Base-by-base conservation (phyloP, 2,797 vertebrate genomes). In the Enteromius trimaculatus region DNA sequence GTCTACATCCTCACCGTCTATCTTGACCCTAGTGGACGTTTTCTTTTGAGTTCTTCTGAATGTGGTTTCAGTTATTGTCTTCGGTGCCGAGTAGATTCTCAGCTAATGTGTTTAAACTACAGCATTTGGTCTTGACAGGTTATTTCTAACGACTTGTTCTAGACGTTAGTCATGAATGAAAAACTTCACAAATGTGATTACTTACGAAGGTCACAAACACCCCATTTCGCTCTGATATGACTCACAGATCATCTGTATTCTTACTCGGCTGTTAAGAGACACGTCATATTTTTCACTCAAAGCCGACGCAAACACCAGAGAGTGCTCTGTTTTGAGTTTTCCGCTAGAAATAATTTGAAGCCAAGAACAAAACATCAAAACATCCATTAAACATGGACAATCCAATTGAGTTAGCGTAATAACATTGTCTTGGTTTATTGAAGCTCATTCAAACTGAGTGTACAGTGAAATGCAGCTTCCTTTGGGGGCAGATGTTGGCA, bases 371-470 rank as follows among this genome's bases (percentile, higher is more conserved):
- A 88, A 83, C 77, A 60, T 83, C 68, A 77, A 77, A 83, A 83
- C 51, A 19, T 77, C 49, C 49, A 84, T 87, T 86, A 81, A 85
- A 85, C 44, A 85, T 64, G 76, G 80, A 69, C 79, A 66, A 87
- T 86, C 78, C 86, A 87, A 82, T 88, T 84, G 47, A 77, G 83
- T 87, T 87, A 86, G 71, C 26, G 51, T 87, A 90, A 87, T 88
- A 85, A 81, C 65, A 82, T 84, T 84, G 71, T 75, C 68, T 70
- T 62, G 71, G 68, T 85, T 86, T 80, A 88, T 76, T 90, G 65
- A 81, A 87, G 82, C 53, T 84, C 68, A 90, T 87, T 86, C 75
- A 71, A 84, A 47, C 81, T 84, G 79, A 69, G 31, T 70, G 82
- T 68, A 53, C 85, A 86, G 84, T 82, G 79, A 87, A 86, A 77